Percentiles rank a stretch among this genome's conserved stretches.
Conservation (phyloP, 2,797 vertebrate species). For the Darevskia nairensis region DNA sequence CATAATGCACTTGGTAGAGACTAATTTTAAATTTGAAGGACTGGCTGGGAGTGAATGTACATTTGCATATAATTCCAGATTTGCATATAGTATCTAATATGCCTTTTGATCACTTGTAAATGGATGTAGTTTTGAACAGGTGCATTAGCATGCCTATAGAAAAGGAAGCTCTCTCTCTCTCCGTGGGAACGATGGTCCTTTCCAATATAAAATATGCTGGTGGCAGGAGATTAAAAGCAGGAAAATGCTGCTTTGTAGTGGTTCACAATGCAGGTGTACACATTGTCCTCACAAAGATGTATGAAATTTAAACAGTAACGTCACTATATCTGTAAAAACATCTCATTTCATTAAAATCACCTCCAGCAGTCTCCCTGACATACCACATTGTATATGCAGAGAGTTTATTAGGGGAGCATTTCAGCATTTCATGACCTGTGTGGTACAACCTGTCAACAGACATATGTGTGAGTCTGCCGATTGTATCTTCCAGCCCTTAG, state of each 20-base stretch:
- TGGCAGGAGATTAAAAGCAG: neutral
- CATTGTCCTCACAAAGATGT: neutral
- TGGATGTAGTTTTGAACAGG: neutral
- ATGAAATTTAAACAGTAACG: neutral
- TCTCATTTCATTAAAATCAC: neutral
- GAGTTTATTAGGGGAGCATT: neutral
- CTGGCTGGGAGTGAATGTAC: neutral
- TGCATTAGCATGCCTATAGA: neutral
- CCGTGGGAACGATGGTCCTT: neutral
- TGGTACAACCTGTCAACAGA: neutral
- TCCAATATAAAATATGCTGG: neutral
- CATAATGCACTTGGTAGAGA: neutral
- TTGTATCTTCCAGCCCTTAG: neutral
- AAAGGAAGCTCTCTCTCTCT: neutral
- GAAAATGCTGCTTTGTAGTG: neutral
- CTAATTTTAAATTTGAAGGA: neutral
- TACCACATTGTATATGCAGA: neutral
- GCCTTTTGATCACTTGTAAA: neutral
- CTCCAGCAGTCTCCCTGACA: neutral
- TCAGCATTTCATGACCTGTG: neutral
- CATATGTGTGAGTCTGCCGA: neutral
- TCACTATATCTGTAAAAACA: neutral
- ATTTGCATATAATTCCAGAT: constrained; percentile 6
- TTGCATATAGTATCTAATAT: neutral
- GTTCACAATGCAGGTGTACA: neutral